Conservation (phyloP, 2,888 invertebrate genomes). For the Odontomyia ornata region DNA sequence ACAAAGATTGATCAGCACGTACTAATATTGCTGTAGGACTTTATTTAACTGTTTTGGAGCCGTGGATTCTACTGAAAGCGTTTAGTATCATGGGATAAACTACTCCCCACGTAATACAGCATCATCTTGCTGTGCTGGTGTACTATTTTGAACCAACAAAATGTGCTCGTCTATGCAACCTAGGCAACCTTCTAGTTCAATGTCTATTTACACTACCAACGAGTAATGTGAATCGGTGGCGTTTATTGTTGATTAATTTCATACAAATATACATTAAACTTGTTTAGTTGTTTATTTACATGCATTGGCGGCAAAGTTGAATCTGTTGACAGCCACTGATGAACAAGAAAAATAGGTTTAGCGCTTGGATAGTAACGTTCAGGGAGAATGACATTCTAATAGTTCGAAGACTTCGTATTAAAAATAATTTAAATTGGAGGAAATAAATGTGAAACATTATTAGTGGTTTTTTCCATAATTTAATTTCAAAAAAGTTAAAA, state of each 20-base stretch:
- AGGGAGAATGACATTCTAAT: too few relatives aligned
- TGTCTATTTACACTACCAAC: not conserved
- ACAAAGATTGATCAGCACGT: not conserved
- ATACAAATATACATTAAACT: not conserved
- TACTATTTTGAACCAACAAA: not conserved
- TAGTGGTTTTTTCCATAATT: too few relatives aligned
- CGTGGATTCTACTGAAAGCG: too few relatives aligned
- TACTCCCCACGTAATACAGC: not conserved
- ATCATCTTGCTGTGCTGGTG: not conserved
- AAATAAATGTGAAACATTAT: too few relatives aligned
- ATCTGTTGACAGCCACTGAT: not conserved
- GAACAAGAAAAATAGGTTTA: not conserved
- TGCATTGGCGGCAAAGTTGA: not conserved
- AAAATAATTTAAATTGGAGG: too few relatives aligned
- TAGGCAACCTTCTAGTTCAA: not conserved
- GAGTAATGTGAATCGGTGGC: not conserved
- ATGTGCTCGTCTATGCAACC: not conserved
- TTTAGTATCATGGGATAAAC: too few relatives aligned
- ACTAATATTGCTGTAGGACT: too few relatives aligned
- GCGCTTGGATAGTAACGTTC: too few relatives aligned
- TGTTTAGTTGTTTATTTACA: not conserved
- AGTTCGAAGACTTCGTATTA: too few relatives aligned
- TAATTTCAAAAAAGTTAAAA: too few relatives aligned
- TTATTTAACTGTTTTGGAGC: too few relatives aligned
- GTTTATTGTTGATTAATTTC: conserved; percentile 5